Conservation (phyloP, 1,140 invertebrate species). For the Pararge aegeria region DNA sequence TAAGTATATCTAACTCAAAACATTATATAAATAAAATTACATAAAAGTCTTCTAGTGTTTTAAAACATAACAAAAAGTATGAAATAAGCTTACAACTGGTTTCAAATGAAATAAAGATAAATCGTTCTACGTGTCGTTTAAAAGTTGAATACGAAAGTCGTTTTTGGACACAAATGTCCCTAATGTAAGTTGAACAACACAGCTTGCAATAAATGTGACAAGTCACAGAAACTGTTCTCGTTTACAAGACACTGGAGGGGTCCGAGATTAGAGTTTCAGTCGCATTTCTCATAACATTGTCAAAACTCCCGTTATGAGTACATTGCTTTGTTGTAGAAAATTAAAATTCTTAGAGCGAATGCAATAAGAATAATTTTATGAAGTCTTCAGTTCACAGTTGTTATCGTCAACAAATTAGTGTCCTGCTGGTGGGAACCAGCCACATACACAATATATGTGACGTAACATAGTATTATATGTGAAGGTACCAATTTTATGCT, state of each 20-base stretch:
- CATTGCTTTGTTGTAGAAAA: not conserved
- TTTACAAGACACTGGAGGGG: not conserved
- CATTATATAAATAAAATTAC: too few relatives aligned
- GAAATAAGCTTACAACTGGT: too few relatives aligned
- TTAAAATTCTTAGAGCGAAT: not conserved
- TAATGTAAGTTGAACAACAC: not conserved
- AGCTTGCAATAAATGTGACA: not conserved
- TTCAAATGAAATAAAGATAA: not conserved
- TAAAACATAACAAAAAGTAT: too few relatives aligned
- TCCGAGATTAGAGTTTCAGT: not conserved
- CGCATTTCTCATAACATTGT: not conserved
- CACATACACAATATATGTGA: too few relatives aligned
- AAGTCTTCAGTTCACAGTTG: too few relatives aligned
- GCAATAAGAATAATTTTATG: not conserved
- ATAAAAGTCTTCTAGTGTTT: too few relatives aligned
- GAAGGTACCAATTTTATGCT: too few relatives aligned
- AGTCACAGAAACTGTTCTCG: not conserved
- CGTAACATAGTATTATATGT: too few relatives aligned
- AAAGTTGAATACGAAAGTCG: not conserved
- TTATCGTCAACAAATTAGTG: too few relatives aligned
- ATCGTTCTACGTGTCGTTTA: not conserved
- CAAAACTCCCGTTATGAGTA: too few relatives aligned
- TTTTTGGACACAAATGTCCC: not conserved
- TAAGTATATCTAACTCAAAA: too few relatives aligned
- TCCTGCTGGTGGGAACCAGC: too few relatives aligned